A percentile compares a stretch with the other conserved stretches of the same genome.
These are phyloP conservation scores for Chaitophorus viminalis DNA, from an alignment of 2,888 invertebrate species.

Conservation along the genomic window DNA sequence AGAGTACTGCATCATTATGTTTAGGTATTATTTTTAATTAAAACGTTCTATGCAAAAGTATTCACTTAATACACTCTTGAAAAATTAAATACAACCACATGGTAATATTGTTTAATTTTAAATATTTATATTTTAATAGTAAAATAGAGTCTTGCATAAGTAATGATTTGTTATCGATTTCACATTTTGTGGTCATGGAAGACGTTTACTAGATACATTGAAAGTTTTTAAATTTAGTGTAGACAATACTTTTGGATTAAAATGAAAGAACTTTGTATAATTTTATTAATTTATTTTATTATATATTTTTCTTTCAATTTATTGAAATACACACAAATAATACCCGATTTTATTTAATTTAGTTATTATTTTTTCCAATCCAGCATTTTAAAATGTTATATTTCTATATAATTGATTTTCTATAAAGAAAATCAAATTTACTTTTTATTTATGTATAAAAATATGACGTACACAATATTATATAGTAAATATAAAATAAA, in stretches of 20 bases:
- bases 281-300: background rate
- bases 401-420: too few species aligned
- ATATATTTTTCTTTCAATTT: too few species aligned
- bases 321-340: background rate
- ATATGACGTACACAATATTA: too few species aligned
- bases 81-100: background rate
- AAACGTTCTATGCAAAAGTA: background rate
- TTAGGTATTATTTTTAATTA: background rate
- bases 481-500: too few species aligned
- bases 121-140: too few species aligned
- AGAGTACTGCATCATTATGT: background rate
- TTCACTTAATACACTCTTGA: background rate
- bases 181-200: background rate
- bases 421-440: background rate
- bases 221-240: background rate
- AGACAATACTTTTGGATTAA: background rate
- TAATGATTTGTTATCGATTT: background rate
- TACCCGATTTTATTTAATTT: background rate
- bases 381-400: background rate
- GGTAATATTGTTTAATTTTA: background rate
- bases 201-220: background rate
- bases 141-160: background rate
- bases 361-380: background rate
- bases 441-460: background rate
- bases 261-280: background rate